Conservation (phyloP, 2,797 vertebrate species). For the Coilia nasus region DNA sequence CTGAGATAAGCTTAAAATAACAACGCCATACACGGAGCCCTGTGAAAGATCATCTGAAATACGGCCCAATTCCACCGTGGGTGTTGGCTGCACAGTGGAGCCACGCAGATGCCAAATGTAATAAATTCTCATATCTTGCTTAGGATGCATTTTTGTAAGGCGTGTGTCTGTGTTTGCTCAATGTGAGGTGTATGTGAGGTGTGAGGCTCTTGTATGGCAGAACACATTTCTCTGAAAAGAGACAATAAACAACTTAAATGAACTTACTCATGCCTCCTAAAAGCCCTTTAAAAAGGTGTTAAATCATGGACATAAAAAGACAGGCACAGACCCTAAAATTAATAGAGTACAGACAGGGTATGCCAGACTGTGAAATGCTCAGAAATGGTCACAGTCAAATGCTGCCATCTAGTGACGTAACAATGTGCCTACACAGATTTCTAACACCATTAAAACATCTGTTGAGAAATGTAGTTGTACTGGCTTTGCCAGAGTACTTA, state of each 20-base stretch:
- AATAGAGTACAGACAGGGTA: background rate
- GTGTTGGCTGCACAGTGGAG: background rate
- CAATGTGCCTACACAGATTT: constrained; percentile 2
- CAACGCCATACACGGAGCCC: background rate
- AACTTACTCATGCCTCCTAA: background rate
- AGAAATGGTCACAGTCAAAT: background rate
- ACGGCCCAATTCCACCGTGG: background rate
- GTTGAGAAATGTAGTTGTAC: background rate
- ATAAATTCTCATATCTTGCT: background rate
- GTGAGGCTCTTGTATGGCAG: too few species aligned
- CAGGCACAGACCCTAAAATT: background rate
- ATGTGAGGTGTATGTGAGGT: too few species aligned
- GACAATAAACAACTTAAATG: background rate
- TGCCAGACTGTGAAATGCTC: background rate
- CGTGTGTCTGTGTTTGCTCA: too few species aligned
- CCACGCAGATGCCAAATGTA: background rate
- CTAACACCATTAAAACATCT: background rate
- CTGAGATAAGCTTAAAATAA: background rate
- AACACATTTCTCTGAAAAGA: too few species aligned
- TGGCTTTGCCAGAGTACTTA: background rate
- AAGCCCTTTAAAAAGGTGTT: background rate
- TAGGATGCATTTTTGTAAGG: too few species aligned
- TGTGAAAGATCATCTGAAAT: background rate
- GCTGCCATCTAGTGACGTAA: constrained; percentile 68
- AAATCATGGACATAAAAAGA: background rate